Conservation (phyloP, 2,113 vertebrate species). For the Chitala chitala region DNA sequence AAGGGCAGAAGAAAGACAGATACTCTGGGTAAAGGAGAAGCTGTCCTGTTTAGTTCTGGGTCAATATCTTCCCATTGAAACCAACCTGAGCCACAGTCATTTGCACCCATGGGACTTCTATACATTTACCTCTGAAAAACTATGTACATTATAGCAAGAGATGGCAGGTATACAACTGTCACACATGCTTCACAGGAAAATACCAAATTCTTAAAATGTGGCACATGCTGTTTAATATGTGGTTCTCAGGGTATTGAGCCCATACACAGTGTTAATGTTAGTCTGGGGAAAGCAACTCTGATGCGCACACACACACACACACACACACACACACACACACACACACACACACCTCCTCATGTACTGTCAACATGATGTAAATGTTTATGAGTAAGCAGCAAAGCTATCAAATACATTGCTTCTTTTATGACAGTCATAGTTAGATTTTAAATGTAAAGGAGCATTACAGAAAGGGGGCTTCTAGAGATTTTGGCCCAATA, state of each 20-base stretch:
- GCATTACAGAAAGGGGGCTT: too few species aligned
- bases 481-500: too few species aligned
- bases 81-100: neutral
- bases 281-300: neutral
- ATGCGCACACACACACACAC: neutral
- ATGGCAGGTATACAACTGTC: neutral
- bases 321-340: too few species aligned
- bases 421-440: too few species aligned
- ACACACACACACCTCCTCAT: neutral
- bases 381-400: neutral
- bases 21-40: too few species aligned
- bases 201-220: neutral
- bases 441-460: too few species aligned
- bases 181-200: neutral
- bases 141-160: neutral
- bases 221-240: neutral
- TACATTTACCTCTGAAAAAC: neutral
- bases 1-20: too few species aligned
- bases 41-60: constrained; percentile 7
- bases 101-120: too few species aligned
- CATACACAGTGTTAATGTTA: neutral
- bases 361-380: neutral
- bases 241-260: neutral
- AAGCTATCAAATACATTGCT: too few species aligned
- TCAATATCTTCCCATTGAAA: too few species aligned